A percentile compares a stretch with the other conserved stretches of the same genome.
Conservation (phyloP, 2,888 invertebrate species). For the Amblyjoppa fuscipennis region DNA sequence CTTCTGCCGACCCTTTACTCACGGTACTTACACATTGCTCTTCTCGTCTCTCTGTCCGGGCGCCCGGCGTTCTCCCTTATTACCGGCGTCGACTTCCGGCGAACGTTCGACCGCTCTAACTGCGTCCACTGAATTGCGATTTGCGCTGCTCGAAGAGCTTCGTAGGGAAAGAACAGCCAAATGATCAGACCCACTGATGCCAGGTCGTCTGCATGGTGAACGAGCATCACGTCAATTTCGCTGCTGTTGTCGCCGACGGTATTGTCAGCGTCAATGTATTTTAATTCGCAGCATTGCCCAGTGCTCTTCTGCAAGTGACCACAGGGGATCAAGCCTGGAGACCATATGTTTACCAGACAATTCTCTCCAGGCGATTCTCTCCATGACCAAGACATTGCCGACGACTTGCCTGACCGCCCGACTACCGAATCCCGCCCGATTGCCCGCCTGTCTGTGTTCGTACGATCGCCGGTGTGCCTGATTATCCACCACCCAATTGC, state of each 20-base stretch:
- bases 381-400: too few species aligned
- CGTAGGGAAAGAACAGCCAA: constrained; percentile 11
- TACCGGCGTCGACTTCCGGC: constrained; percentile 63
- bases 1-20: constrained; percentile 23
- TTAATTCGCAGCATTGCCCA: constrained; percentile 54
- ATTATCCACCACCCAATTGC: too few species aligned
- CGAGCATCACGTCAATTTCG: constrained; percentile 57
- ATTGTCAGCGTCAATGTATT: constrained; percentile 61
- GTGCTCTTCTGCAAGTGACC: not conserved
- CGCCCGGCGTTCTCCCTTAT: constrained; percentile 44
- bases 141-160: constrained; percentile 38
- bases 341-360: not conserved
- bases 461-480: too few species aligned
- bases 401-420: too few species aligned
- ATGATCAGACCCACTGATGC: constrained; percentile 2
- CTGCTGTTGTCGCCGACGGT: constrained; percentile 18
- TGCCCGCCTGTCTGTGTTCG: too few species aligned
- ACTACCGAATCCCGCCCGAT: too few species aligned
- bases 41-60: constrained; percentile 63
- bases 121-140: constrained; percentile 46
- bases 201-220: constrained; percentile 7
- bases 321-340: not conserved
- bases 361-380: too few species aligned
- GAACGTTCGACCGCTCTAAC: constrained; percentile 47
- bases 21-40: constrained; percentile 60